These are phyloP conservation scores for Calidris pugnax DNA, from an alignment of 2,113 vertebrate species.

Conservation along the genomic window DNA sequence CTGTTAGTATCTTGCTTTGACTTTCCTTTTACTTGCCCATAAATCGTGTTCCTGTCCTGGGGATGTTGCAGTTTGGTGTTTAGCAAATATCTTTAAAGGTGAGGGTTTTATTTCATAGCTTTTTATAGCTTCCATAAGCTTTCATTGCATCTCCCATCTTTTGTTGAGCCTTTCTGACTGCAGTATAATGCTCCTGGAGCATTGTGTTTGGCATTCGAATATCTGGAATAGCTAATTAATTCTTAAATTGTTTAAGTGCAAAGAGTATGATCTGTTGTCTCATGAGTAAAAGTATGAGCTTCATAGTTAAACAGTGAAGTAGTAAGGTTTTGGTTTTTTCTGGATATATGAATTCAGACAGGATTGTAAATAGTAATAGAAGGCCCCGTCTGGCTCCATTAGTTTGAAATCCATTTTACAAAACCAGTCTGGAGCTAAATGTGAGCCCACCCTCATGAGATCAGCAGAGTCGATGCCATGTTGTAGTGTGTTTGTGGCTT, in stretches of 20 bases:
- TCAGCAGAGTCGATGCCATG: neutral
- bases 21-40: neutral
- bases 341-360: neutral
- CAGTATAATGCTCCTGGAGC: neutral
- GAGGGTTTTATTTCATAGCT: neutral
- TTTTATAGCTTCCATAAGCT: neutral
- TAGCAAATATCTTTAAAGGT: neutral
- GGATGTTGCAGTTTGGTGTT: neutral
- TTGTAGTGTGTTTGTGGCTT: neutral
- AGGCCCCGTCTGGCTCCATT: neutral
- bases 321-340: neutral
- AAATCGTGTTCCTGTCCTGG: neutral
- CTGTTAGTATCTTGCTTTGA: neutral
- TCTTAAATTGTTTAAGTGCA: neutral
- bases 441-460: neutral
- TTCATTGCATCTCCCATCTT: neutral
- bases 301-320: neutral
- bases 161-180: neutral
- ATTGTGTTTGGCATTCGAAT: neutral
- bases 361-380: neutral
- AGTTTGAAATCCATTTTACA: neutral
- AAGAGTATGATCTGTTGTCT: neutral
- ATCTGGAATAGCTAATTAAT: neutral
- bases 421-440: neutral
- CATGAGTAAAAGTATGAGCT: neutral